These are phyloP conservation scores for Pyrgus malvae DNA, from an alignment of 2,888 invertebrate genomes.

Conservation along the genomic window DNA sequence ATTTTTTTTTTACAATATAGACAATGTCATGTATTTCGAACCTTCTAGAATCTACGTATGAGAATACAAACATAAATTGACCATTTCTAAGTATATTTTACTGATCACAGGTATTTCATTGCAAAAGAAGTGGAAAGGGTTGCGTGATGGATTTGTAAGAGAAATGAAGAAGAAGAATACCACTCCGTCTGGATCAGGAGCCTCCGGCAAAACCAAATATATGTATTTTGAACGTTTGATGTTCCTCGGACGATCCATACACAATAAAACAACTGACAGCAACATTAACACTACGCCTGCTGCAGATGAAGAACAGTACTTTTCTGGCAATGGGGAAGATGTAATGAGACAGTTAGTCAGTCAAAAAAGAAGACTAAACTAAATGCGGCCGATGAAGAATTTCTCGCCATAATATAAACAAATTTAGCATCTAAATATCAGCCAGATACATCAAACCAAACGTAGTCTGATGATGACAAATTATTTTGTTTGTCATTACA, in stretches of 20 bases:
- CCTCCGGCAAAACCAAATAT: constrained; percentile 23
- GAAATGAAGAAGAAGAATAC: constrained; percentile 31
- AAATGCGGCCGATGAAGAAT: constrained; percentile 32
- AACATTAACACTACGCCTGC: constrained; percentile 28
- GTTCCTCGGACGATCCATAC: constrained; percentile 28
- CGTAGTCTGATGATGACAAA: constrained; percentile 27
- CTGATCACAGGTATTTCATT: constrained; percentile 26
- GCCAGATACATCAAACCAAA: constrained; percentile 17
- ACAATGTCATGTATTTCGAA: background rate
- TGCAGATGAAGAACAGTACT: constrained; percentile 27
- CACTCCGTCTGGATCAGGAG: constrained; percentile 30
- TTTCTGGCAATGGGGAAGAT: constrained; percentile 30
- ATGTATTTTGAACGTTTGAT: constrained; percentile 32
- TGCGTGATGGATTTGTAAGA: constrained; percentile 29
- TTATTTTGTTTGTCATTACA: no score
- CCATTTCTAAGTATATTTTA: constrained; percentile 5
- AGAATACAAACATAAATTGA: background rate
- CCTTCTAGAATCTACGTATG: background rate
- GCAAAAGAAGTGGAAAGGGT: constrained; percentile 32
- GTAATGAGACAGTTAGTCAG: constrained; percentile 30
- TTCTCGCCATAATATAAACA: constrained; percentile 30
- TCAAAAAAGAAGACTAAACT: constrained; percentile 30
- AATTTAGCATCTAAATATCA: constrained; percentile 30
- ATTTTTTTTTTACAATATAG: background rate
- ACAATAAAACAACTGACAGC: constrained; percentile 31